A percentile compares a stretch with the other conserved stretches of the same genome.
These are phyloP conservation scores for Cacoxenus indagator DNA, from an alignment of 2,888 invertebrate species.

Conservation along the genomic window DNA sequence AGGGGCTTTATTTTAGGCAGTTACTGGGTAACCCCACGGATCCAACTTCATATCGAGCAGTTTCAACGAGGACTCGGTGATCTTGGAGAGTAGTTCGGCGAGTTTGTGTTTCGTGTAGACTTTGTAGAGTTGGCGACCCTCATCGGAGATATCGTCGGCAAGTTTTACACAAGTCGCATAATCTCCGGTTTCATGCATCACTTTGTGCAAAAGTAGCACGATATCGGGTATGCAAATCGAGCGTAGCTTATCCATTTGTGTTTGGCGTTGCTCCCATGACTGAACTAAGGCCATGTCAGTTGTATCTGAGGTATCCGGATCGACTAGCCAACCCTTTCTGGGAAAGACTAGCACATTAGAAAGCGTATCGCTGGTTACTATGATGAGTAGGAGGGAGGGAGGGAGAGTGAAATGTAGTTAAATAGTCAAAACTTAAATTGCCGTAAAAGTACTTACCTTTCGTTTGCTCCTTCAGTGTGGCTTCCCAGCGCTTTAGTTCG, in stretches of 20 bases:
- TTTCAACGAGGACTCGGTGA: conserved; percentile 83
- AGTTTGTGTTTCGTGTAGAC: conserved; percentile 85
- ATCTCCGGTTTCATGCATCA: conserved; percentile 82
- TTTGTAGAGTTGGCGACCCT: conserved; percentile 84
- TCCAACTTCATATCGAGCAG: conserved; percentile 84
- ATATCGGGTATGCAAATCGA: conserved; percentile 88
- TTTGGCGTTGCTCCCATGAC: conserved; percentile 73
- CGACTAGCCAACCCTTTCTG: conserved; percentile 90
- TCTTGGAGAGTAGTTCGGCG: conserved; percentile 80
- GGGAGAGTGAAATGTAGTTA: not conserved
- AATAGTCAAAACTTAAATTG: not conserved
- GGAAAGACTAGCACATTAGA: conserved; percentile 91
- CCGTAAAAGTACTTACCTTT: conserved; percentile 74
- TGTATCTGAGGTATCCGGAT: conserved; percentile 74
- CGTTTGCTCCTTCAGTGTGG: conserved; percentile 79
- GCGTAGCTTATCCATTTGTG: conserved; percentile 81
- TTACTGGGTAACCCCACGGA: conserved; percentile 82
- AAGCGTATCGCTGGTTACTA: conserved; percentile 83
- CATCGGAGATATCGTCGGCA: conserved; percentile 84
- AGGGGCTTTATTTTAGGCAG: conserved; percentile 42
- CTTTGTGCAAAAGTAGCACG: conserved; percentile 81
- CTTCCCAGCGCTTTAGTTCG: conserved; percentile 84
- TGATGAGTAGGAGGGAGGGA: not conserved
- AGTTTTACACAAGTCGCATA: conserved; percentile 84
- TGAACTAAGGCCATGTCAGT: conserved; percentile 71